These are phyloP conservation scores for Anomalospiza imberbis DNA, from an alignment of 2,797 vertebrate species.

Conservation along the genomic window DNA sequence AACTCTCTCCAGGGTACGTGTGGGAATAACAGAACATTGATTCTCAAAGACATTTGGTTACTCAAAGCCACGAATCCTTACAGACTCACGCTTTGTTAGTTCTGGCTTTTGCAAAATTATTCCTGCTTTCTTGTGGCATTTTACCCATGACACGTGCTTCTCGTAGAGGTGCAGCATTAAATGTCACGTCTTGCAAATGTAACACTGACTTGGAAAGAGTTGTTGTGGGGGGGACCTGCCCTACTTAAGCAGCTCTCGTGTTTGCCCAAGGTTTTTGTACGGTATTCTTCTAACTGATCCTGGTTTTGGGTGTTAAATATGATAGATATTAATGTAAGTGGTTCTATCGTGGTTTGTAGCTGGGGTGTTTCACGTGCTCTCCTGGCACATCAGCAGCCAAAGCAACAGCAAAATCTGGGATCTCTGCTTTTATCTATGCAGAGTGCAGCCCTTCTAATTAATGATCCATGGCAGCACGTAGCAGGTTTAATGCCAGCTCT, in stretches of 20 bases:
- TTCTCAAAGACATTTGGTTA: not conserved
- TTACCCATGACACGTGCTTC: not conserved
- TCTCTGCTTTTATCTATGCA: not conserved
- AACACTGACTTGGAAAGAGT: not conserved
- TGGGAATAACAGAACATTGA: not conserved
- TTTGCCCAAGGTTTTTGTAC: not conserved
- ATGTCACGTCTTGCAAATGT: slow-evolving; percentile 5
- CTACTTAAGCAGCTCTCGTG: not conserved
- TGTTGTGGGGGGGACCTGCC: not conserved
- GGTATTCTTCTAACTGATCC: not conserved
- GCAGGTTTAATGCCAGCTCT: not conserved
- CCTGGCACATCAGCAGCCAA: not conserved
- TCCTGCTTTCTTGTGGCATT: slow-evolving; percentile 25
- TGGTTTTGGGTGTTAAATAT: not conserved
- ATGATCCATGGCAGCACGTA: rapidly evolving
- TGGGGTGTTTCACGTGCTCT: not conserved
- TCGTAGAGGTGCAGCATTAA: slow-evolving; percentile 1
- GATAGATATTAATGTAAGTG: not conserved
- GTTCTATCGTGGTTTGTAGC: not conserved
- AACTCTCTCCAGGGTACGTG: not conserved
- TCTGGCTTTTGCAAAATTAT: slow-evolving; percentile 3
- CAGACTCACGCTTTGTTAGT: not conserved
- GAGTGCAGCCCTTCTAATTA: not conserved
- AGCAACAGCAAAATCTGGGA: not conserved
- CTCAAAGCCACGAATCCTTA: not conserved